Base-by-base conservation (phyloP, 1,140 invertebrate species). In the Drosophila lini region DNA sequence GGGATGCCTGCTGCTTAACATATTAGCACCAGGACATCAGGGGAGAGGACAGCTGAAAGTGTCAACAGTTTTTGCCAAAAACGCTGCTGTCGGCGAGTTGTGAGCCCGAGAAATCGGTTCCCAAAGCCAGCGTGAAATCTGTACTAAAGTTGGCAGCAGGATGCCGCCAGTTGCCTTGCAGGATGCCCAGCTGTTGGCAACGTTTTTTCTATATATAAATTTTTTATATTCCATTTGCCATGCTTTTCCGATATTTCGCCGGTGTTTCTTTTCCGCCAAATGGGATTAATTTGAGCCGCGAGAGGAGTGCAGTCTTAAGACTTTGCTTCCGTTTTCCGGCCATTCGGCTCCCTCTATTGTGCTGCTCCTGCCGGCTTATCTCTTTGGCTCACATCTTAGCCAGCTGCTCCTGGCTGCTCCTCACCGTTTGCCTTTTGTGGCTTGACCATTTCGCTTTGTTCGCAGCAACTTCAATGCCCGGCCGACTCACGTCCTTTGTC, bases 381-480 rank as follows among this genome's bases (percentile, higher is more conserved):
- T 83, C 44, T 25, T 60, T 41, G 42, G 53, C 44, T 42, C 52
- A 58, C 69, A 79, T 81, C 74, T 77, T 36, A 36, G 74, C 68
- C 71, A 83, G 75, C 80, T 67, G 80, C 62, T 53, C 11, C 31
- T 44, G 44, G 44, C 44, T 47, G 6, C 44, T 47, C 59, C 57
- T 68, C 63, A 77, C 57, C 80, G 75, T 59, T 83, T 83, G 81
- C 80, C 80, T 83, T 84, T 83, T 83, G 81, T 83, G 81, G 81
- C 65, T 84, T 83, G 81, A 83, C 81, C 81, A 68, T 80, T 83
- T 80, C 48, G 81, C 77, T 62, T 48, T 63, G 67, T 60, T 61
- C 19, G 25, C 15, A 11, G 19, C 52, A 68, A 76, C 74, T 71
- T 71, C 68, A 71, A 71, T 70, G 68, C 47, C 31, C 36, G 36